Base-by-base conservation (phyloP, 2,888 invertebrate genomes). In the Tanypteryx hageni region DNA sequence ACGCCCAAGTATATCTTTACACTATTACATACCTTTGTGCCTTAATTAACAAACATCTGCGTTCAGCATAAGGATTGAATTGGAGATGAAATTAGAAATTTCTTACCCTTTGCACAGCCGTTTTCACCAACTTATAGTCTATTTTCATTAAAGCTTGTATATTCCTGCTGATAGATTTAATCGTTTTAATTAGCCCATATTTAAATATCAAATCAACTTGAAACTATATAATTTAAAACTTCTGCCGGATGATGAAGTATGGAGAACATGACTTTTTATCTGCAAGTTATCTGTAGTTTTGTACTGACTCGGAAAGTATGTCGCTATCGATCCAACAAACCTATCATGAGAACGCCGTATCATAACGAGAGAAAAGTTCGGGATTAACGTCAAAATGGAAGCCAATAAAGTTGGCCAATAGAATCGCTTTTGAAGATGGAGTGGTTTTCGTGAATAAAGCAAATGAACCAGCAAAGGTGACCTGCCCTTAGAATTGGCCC, bases 321-420 rank as follows among this genome's bases (percentile, higher is more conserved):
- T 27, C 76, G 76, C 13, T 76, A 76, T 76, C 76, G 76, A 68
- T n/a, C 58, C 11, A 64, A 83, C 13, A 64, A 89, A 64, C 68
- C 64, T 89, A 64, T 61, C 86, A 31, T 31, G 10, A 18, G 31
- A 59, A 64, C 44, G 61, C 64, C 89, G 44, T 44, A 61, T 56
- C 44, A 61, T 22, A 89, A 89, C 64, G 64, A 44, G 89, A 44
- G 64, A 89, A 44, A 68, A 64, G 64, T 89, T 89, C 56, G 59
- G 64, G 64, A 89, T 89, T 64, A 89, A 89, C 44, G 89, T 64
- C 89, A 18, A 64, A n/a, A 61, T 44, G 44, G 44, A 89, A 64
- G 89, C 64, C 89, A 68, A 89, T 89, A 64, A 89, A 89, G 27
- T 64, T 61, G 68, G 64, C n/a, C 44, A 44, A 89, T 27, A 64